Percentiles rank a stretch among this genome's conserved stretches.
phyloP scores from a whole-genome alignment of 2,113 vertebrate species.

The Cyrtonyx montezumae region DNA sequence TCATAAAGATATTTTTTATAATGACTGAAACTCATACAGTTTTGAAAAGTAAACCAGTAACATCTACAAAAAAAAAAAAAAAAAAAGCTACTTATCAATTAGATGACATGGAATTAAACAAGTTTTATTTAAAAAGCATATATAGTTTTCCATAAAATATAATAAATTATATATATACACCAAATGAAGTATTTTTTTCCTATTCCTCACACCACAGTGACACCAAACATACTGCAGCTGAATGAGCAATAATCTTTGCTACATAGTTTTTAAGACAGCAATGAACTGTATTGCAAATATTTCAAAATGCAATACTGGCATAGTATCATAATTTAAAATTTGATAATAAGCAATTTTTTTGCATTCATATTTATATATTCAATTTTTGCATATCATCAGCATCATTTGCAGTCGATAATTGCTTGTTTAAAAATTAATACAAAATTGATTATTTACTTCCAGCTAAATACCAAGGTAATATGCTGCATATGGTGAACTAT shows the following conservation, averaged over 20 bases:
- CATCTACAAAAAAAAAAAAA: background rate
- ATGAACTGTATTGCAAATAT: background rate
- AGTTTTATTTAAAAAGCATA: background rate
- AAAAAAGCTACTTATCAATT: background rate
- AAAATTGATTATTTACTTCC: conserved; percentile 20
- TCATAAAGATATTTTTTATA: background rate
- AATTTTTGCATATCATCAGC: no score
- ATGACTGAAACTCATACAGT: background rate
- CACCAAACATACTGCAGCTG: background rate
- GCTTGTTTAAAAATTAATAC: background rate
- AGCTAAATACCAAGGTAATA: background rate
- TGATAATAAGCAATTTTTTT: background rate
- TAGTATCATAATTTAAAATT: background rate
- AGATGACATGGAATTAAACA: background rate
- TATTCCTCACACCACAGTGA: background rate
- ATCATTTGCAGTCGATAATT: background rate
- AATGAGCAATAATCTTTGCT: background rate
- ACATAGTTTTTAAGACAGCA: background rate
- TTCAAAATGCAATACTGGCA: background rate
- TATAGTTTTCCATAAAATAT: background rate
- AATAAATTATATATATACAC: background rate
- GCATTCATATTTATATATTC: no score
- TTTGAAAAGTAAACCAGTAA: background rate
- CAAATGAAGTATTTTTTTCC: background rate
- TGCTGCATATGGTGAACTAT: background rate